Conservation (phyloP, 2,888 invertebrate species). For the Zhengitettix transpicula region DNA sequence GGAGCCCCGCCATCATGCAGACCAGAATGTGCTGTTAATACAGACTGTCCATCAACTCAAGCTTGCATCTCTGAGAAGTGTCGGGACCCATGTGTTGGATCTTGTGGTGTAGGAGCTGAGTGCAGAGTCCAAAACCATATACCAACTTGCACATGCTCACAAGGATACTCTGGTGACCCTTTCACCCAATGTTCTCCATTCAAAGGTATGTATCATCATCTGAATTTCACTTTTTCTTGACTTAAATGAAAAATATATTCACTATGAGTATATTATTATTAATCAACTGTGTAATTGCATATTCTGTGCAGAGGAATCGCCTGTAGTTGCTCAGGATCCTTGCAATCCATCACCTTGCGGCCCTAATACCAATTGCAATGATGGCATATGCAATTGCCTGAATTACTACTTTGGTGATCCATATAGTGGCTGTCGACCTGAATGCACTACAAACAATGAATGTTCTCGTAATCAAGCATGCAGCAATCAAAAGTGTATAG, state of each 20-base stretch:
- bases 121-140: constrained; percentile 28
- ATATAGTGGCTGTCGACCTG: constrained; percentile 51
- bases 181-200: constrained; percentile 44
- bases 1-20: constrained; percentile 55
- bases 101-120: constrained; percentile 31
- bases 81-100: constrained; percentile 29
- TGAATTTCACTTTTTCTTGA: background rate
- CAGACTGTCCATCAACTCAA: constrained; percentile 28
- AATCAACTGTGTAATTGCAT: too few species aligned
- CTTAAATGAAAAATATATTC: background rate
- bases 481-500: constrained; percentile 53
- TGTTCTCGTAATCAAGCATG: constrained; percentile 53
- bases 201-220: background rate
- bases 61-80: constrained; percentile 31
- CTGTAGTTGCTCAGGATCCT: constrained; percentile 29
- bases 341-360: constrained; percentile 64
- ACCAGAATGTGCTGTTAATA: constrained; percentile 42
- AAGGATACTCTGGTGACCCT: constrained; percentile 54
- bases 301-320: constrained; percentile 18
- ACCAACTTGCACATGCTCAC: constrained; percentile 34
- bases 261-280: background rate
- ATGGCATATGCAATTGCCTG: constrained; percentile 30
- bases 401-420: constrained; percentile 56
- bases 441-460: constrained; percentile 57
- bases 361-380: constrained; percentile 23